Percentiles rank a stretch among this genome's conserved stretches.
phyloP scores from a whole-genome alignment of 2,888 invertebrate genomes.

The Pammene aurita region DNA sequence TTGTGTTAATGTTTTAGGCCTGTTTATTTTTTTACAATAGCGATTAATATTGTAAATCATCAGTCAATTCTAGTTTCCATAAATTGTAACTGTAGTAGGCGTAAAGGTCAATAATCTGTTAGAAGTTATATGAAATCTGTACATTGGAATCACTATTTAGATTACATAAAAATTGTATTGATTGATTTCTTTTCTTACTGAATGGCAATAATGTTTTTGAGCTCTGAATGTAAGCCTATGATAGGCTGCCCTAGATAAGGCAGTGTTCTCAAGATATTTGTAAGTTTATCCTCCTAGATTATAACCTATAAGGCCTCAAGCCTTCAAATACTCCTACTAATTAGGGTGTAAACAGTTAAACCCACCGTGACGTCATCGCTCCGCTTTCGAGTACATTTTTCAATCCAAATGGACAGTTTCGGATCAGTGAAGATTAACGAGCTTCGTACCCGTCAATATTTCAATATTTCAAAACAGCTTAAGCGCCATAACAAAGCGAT shows the following conservation, averaged over 20 bases:
- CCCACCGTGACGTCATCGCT: slow-evolving; percentile 26
- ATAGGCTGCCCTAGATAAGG: no score
- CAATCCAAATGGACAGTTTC: slow-evolving; percentile 69
- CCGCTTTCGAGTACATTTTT: slow-evolving; percentile 63
- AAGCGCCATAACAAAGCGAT: not conserved
- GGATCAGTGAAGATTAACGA: slow-evolving; percentile 72
- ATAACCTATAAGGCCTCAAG: not conserved
- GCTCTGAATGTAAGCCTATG: no score
- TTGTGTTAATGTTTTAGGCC: slow-evolving; percentile 47
- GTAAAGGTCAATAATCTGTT: slow-evolving; percentile 28
- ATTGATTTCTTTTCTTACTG: not conserved
- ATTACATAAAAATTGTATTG: not conserved
- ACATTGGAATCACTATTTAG: not conserved
- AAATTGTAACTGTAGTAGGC: slow-evolving; percentile 31
- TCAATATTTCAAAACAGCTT: not conserved
- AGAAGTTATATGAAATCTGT: not conserved
- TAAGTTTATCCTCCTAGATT: no score
- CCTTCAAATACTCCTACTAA: slow-evolving; percentile 12
- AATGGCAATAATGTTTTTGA: not conserved
- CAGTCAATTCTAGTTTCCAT: slow-evolving; percentile 35
- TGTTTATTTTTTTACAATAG: slow-evolving; percentile 21
- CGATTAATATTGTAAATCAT: slow-evolving; percentile 34
- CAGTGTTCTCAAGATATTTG: no score
- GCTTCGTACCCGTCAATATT: slow-evolving; percentile 62
- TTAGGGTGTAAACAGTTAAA: slow-evolving; percentile 36